Conservation (phyloP, 2,797 vertebrate species). For the Streptopelia turtur region DNA sequence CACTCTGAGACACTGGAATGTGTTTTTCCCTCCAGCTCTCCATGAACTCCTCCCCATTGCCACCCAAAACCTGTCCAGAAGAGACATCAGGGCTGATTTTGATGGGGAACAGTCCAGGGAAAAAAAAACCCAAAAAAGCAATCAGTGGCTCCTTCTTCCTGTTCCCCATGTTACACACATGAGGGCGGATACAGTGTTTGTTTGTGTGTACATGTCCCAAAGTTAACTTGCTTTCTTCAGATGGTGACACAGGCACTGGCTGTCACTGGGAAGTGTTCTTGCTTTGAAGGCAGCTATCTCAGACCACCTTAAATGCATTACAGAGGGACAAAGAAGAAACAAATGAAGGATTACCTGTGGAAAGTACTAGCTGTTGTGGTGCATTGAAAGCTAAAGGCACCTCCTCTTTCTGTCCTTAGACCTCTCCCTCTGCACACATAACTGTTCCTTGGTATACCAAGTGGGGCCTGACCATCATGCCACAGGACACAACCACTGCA, state of each 20-base stretch:
- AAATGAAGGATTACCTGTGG: background rate
- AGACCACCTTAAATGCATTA: background rate
- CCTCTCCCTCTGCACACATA: background rate
- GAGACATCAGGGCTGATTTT: background rate
- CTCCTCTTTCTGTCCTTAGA: background rate
- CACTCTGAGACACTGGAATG: slow-evolving; percentile 67
- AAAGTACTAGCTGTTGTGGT: fast-evolving
- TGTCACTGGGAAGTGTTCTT: background rate
- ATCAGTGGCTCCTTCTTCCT: fast-evolving
- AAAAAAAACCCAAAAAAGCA: background rate
- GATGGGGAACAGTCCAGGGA: background rate
- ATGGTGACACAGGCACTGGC: background rate
- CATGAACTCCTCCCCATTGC: slow-evolving; percentile 17
- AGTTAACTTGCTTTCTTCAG: background rate
- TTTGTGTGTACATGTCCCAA: fast-evolving
- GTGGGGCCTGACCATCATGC: background rate
- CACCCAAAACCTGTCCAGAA: background rate
- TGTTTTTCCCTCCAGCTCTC: slow-evolving; percentile 37
- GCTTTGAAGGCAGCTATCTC: background rate
- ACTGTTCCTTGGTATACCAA: background rate
- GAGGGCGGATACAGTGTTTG: background rate
- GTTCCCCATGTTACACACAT: fast-evolving
- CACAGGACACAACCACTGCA: background rate
- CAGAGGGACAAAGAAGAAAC: background rate
- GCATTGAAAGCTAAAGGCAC: background rate